These are phyloP conservation scores for Xenotilapia leptura DNA, from an alignment of 2,113 vertebrate genomes.

Conservation along the genomic window DNA sequence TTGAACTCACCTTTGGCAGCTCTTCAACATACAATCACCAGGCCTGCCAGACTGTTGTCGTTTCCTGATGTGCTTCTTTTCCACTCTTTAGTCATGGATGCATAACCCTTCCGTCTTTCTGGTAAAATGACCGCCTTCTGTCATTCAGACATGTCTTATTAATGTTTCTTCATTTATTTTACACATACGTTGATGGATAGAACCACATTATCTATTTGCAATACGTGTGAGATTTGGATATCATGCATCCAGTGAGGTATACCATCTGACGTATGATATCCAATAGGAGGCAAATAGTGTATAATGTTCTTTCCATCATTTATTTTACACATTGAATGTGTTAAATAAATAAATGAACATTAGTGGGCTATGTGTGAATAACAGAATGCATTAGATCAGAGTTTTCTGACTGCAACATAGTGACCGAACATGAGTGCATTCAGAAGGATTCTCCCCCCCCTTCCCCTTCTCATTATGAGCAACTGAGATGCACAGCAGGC, in stretches of 20 bases:
- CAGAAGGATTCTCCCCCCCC: not conserved
- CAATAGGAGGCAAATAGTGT: not conserved
- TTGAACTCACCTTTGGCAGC: not conserved
- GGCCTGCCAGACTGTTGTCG: not conserved
- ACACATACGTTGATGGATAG: not conserved
- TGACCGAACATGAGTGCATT: not conserved
- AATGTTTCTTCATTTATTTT: not conserved
- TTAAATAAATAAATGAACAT: not conserved
- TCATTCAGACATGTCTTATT: not conserved
- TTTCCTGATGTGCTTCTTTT: not conserved
- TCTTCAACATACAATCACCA: not conserved
- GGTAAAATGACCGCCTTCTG: not conserved
- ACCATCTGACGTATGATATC: accelerated
- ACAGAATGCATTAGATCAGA: not conserved
- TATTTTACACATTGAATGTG: not conserved
- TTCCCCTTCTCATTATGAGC: not conserved
- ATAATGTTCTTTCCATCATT: not conserved
- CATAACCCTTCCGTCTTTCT: not conserved
- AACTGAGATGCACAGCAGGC: not conserved
- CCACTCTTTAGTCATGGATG: not conserved
- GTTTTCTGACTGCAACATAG: not conserved
- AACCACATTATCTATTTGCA: not conserved
- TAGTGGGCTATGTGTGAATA: not conserved
- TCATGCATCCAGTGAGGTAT: not conserved
- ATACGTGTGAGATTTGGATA: not conserved